These are phyloP conservation scores for Lutjanus erythropterus DNA, from an alignment of 2,113 vertebrate genomes.

Conservation along the genomic window DNA sequence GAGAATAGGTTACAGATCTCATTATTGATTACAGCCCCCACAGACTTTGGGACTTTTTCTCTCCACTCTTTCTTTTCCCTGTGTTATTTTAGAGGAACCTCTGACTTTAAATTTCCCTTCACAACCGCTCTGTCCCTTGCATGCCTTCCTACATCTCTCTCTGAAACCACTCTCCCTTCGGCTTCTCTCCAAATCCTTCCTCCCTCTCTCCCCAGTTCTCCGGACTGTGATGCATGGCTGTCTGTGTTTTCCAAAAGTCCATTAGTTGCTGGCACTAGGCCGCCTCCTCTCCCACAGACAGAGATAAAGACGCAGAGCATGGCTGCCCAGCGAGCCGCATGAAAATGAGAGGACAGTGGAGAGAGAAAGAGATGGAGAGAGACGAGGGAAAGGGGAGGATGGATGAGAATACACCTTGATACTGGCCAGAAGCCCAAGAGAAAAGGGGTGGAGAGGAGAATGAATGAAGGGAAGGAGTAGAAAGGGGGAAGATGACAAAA, in stretches of 20 bases:
- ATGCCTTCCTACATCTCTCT: constrained; percentile 41
- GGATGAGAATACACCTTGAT: constrained; percentile 50
- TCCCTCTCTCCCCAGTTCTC: constrained; percentile 49
- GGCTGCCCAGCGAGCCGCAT: constrained; percentile 59
- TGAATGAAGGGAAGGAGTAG: constrained; percentile 7
- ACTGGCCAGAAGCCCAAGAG: constrained; percentile 29
- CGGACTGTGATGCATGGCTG: constrained; percentile 73
- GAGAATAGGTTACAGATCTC: constrained; percentile 16
- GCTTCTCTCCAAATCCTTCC: constrained; percentile 52
- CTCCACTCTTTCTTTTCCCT: not conserved
- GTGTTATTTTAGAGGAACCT: constrained; percentile 27
- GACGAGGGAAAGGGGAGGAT: not conserved
- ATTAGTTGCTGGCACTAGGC: constrained; percentile 83
- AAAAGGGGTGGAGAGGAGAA: constrained; percentile 1
- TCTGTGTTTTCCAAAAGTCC: constrained; percentile 84
- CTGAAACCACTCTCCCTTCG: constrained; percentile 35
- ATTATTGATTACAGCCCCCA: constrained; percentile 41
- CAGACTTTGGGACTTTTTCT: not conserved
- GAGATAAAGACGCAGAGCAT: constrained; percentile 79
- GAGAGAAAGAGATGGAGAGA: constrained; percentile 35
- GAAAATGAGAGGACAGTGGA: constrained; percentile 64
- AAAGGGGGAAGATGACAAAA: constrained; percentile 21
- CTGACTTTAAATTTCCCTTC: constrained; percentile 18
- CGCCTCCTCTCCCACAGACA: constrained; percentile 76
- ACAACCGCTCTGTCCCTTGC: constrained; percentile 22